Percentiles rank a stretch among this genome's conserved stretches.
Conservation (phyloP, 92 coral and sea anemone genomes). For the Palythoa grandiflora region DNA sequence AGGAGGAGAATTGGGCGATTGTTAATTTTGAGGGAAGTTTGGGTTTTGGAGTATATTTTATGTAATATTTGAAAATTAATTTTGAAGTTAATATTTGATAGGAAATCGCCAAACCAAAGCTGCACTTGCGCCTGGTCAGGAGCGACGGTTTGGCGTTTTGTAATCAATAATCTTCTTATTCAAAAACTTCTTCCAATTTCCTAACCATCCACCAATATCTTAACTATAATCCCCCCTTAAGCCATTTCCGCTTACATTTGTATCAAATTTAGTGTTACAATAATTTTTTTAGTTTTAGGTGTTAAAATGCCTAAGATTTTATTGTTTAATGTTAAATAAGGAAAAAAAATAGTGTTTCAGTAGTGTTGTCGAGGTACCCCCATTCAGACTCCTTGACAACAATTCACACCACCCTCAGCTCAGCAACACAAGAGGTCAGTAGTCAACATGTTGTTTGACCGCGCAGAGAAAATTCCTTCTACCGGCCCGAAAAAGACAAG, state of each 20-base stretch:
- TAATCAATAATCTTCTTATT: too few relatives aligned
- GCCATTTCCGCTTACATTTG: not conserved
- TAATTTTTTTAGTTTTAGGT: not conserved
- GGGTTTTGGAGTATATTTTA: too few relatives aligned
- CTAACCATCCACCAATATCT: too few relatives aligned
- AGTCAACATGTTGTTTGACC: constrained; percentile 28
- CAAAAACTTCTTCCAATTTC: too few relatives aligned
- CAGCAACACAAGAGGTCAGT: constrained; percentile 50
- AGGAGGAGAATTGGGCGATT: too few relatives aligned
- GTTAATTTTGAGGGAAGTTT: too few relatives aligned
- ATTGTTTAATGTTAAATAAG: not conserved
- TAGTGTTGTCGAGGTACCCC: not conserved
- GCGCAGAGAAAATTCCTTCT: constrained; percentile 3
- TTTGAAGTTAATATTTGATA: too few relatives aligned
- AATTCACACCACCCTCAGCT: constrained; percentile 38
- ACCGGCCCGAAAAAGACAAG: not conserved
- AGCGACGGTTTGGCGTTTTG: too few relatives aligned
- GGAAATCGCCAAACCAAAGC: too few relatives aligned
- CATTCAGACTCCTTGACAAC: not conserved
- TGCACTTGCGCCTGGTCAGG: too few relatives aligned
- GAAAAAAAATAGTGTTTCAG: not conserved
- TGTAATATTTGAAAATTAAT: too few relatives aligned
- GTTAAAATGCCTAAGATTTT: not conserved
- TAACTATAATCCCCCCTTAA: too few relatives aligned
- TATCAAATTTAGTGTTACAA: not conserved